Base-by-base conservation (phyloP, 2,797 vertebrate genomes). In the Podarcis siculus region DNA sequence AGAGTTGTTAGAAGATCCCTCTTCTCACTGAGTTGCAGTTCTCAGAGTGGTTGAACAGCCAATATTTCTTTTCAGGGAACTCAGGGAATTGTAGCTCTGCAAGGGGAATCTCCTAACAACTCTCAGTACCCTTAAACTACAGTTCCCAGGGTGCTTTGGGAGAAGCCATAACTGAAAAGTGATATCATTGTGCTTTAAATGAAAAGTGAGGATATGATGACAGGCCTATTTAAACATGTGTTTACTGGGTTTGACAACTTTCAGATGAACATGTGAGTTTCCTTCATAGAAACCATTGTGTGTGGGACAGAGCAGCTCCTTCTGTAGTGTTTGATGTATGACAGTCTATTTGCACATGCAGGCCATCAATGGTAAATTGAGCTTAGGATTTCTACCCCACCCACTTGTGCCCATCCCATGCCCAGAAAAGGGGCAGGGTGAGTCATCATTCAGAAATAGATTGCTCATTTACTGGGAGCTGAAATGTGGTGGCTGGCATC, bases 401-500 rank as follows among this genome's bases (percentile, higher is more conserved):
- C 32, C 35, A 39, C 35, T 75, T 58, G 66, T 72, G n/a, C 32
- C 12, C 27, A 15, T 49, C 25, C 66, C 6, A 55, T 30, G 9
- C n/a, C 23, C 71, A 30, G 83, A 7, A 75, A 85, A 77, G 23
- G n/a, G 42, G 21, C 45, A 61, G 42, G 23, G 7, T 75, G 83
- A 80, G 61, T 81, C 32, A 73, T 83, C n/a, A 79, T 85, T 87
- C 82, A 21, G 10, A 73, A 85, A 73, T 13, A 35, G 30, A 88
- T n/a, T 39, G 32, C 42, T 7, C 21, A 79, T 72, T 61, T 73
- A 21, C 64, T 88, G 10, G 58, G 21, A 79, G 37, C n/a, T 88
- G 30, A 61, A 85, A 79, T 80, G 25, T 19, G 55, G 27, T 72
- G n/a, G 30, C n/a, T 64, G 8, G 45, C 35, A 80, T 45, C 27